Evolutionary conservation across 2,797 vertebrate species (phyloP), one percentile per base, ranked within the genome.

Genomic region (Spatula clypeata): DNA sequence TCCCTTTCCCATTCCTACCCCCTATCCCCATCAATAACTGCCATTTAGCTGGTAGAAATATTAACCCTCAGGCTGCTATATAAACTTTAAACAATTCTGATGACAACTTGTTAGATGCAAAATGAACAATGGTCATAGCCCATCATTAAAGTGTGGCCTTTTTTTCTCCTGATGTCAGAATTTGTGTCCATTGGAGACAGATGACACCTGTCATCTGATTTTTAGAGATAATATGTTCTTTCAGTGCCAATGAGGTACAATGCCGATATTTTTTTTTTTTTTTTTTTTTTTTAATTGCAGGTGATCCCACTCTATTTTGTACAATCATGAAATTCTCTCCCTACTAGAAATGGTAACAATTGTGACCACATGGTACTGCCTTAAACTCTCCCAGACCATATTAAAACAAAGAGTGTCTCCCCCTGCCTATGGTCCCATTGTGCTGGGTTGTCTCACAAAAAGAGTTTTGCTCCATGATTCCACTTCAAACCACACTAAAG

Each of bases 111-210:
- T 61, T 95, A 62, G 77, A 94, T 64, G 65, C 36, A 89, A 97
- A 96, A 94, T 88, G 79, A 87, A 86, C 77, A 57, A 72, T 75
- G 49, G 54, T 82, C 53, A 92, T 71, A 96, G 84, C 64, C 82
- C 19, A 38, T 49, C 58, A 83, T 72, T 90, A 83, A 95, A 94
- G 32, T 42, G 26, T 77, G 18, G 13, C 58, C 8, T 47, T 40
- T 65, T 45, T 90, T 76, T 42, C 61, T 86, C 76, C 57, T 88
- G 47, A 55, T 76, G 36, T 61, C 21, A 58, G 45, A 60, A 47
- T 88, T 58, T 62, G 17, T 79, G 69, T 70, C 75, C 73, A 40
- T 6, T 85, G 73, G 34, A 89, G 77, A 85, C 31, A 80, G 29
- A 58, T 66, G 64, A 83, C 44, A 81, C 32, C 34, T 79, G 71